Percentiles rank a stretch among this genome's conserved stretches.
These are phyloP conservation scores for Leptinotarsa texana DNA, from an alignment of 1,140 invertebrate genomes.

Conservation along the genomic window DNA sequence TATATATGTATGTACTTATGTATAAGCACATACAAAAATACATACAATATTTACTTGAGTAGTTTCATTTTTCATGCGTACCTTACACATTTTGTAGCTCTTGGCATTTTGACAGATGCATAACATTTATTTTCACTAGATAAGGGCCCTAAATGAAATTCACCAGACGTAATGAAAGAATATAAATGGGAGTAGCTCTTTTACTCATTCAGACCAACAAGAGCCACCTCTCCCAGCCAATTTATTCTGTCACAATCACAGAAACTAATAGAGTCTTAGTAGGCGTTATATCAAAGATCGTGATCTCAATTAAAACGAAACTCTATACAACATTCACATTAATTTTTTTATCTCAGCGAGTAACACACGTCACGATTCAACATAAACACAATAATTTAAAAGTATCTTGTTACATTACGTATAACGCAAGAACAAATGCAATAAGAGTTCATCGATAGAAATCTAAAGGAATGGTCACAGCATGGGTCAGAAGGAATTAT, in stretches of 20 bases:
- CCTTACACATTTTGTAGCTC: too few species aligned
- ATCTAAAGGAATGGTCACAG: neutral
- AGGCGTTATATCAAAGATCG: slow-evolving; percentile 3
- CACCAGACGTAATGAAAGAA: too few species aligned
- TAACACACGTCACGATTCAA: neutral
- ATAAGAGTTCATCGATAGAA: neutral
- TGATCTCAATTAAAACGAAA: slow-evolving; percentile 5
- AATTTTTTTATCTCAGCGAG: slow-evolving; percentile 3
- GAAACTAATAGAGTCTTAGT: neutral
- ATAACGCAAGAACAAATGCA: neutral
- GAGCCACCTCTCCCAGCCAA: neutral
- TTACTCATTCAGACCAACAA: too few species aligned
- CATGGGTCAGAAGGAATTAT: neutral
- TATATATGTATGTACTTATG: too few species aligned
- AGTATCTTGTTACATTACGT: neutral
- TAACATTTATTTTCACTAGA: too few species aligned
- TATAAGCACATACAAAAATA: too few species aligned
- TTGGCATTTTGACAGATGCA: too few species aligned
- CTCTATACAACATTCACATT: slow-evolving; percentile 4
- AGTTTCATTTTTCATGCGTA: too few species aligned
- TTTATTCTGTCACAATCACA: neutral
- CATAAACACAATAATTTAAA: slow-evolving; percentile 7
- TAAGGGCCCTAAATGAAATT: too few species aligned
- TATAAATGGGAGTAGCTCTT: too few species aligned
- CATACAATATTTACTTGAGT: too few species aligned